phyloP scores from a whole-genome alignment of 2,888 invertebrate species.

The Ypsolopha scabrella region DNA sequence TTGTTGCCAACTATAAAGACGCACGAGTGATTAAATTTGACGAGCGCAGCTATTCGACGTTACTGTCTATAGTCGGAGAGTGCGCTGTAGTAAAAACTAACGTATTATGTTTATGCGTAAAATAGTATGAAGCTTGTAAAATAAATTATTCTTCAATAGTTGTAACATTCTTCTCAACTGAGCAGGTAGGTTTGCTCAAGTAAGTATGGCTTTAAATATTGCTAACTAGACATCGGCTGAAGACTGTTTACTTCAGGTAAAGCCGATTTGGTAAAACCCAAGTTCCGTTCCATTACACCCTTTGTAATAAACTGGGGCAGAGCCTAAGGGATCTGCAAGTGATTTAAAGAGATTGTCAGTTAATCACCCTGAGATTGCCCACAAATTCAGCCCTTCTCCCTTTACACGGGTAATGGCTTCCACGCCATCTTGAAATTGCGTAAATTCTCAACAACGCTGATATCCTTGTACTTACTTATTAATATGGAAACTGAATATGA shows the following conservation, averaged over 20 bases:
- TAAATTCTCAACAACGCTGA: neutral
- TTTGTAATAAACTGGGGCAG: conserved; percentile 40
- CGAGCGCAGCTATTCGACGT: conserved; percentile 13
- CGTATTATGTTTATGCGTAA: neutral
- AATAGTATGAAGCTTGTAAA: neutral
- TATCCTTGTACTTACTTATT: neutral
- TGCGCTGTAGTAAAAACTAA: conserved; percentile 4
- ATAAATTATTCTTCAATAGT: neutral
- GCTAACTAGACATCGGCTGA: neutral
- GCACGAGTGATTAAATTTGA: conserved; percentile 29
- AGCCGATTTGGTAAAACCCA: neutral
- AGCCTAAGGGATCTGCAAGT: conserved; percentile 49
- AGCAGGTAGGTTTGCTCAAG: neutral
- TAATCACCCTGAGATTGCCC: conserved; percentile 49
- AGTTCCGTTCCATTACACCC: conserved; percentile 20
- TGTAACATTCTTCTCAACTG: neutral
- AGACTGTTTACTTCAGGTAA: neutral
- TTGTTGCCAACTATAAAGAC: conserved; percentile 10
- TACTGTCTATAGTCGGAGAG: neutral
- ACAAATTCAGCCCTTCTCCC: conserved; percentile 53
- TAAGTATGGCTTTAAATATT: too few species aligned
- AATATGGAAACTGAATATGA: neutral
- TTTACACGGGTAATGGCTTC: conserved; percentile 29
- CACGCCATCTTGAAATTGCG: neutral
- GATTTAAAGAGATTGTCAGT: conserved; percentile 64